A percentile compares a stretch with the other conserved stretches of the same genome.
phyloP scores from a whole-genome alignment of 2,113 vertebrate genomes.

The Castor canadensis region DNA sequence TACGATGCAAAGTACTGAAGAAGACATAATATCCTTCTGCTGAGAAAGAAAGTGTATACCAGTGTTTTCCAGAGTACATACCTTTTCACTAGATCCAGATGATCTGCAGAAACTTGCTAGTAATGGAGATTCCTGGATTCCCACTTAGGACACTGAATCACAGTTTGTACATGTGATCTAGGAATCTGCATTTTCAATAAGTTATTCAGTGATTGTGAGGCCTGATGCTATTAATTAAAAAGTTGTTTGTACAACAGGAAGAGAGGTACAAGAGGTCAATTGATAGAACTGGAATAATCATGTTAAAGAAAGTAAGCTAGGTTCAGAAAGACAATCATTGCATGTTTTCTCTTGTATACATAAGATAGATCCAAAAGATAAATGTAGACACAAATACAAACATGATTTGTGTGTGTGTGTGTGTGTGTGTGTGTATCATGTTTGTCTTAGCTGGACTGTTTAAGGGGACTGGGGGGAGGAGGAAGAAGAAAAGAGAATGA shows the following conservation, averaged over 20 bases:
- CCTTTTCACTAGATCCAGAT: background rate
- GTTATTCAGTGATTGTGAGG: background rate
- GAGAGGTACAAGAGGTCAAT: too few species aligned
- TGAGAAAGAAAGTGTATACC: background rate
- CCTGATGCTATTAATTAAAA: background rate
- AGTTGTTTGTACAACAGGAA: background rate
- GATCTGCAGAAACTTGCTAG: background rate
- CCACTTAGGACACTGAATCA: background rate
- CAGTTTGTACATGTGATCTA: background rate
- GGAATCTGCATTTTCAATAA: background rate
- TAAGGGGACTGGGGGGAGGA: too few species aligned
- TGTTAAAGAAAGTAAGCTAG: too few species aligned
- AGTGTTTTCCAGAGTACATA: background rate
- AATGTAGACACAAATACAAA: too few species aligned
- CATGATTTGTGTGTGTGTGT: too few species aligned
- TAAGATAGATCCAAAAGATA: too few species aligned
- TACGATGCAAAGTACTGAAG: background rate
- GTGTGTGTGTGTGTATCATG: too few species aligned
- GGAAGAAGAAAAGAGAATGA: too few species aligned
- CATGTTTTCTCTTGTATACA: too few species aligned
- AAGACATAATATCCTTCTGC: background rate
- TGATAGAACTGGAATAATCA: too few species aligned
- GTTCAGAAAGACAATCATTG: too few species aligned
- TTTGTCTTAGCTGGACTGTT: too few species aligned
- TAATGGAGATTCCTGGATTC: background rate